These are phyloP conservation scores for Melanostigma gelatinosum DNA, from an alignment of 2,113 vertebrate species.

Conservation along the genomic window DNA sequence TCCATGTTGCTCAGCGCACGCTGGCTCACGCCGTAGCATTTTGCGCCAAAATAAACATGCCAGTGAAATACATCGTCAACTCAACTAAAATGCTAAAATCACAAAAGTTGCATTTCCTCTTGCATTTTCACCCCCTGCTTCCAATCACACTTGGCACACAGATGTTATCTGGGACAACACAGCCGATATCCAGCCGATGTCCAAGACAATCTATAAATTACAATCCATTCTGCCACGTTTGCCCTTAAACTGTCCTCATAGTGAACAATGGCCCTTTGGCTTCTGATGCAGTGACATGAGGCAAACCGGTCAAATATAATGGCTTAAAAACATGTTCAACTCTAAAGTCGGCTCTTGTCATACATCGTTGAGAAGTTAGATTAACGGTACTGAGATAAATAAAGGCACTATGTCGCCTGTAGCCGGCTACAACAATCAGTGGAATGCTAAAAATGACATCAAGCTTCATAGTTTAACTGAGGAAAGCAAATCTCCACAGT, in stretches of 20 bases:
- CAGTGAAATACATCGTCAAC: background rate
- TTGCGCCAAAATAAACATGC: background rate
- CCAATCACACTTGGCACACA: background rate
- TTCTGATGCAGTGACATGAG: background rate
- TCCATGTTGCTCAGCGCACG: background rate
- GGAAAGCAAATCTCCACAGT: background rate
- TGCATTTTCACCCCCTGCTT: background rate
- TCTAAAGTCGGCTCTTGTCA: background rate
- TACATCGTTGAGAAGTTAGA: background rate
- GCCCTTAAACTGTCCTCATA: background rate
- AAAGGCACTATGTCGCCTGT: background rate
- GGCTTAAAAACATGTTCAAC: slow-evolving; percentile 7
- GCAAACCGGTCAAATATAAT: background rate
- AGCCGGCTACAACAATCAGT: background rate
- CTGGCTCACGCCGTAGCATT: background rate
- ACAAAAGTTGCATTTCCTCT: background rate
- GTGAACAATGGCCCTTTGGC: background rate
- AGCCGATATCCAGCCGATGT: background rate
- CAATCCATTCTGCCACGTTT: background rate
- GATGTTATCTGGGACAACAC: background rate
- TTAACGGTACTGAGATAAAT: slow-evolving; percentile 31
- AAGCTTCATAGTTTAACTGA: background rate
- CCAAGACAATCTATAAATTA: background rate
- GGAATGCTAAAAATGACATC: background rate
- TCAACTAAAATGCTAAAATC: slow-evolving; percentile 25